A percentile compares a stretch with the other conserved stretches of the same genome.
These are phyloP conservation scores for Pelodytes ibericus DNA, from an alignment of 2,797 vertebrate genomes.

Conservation along the genomic window DNA sequence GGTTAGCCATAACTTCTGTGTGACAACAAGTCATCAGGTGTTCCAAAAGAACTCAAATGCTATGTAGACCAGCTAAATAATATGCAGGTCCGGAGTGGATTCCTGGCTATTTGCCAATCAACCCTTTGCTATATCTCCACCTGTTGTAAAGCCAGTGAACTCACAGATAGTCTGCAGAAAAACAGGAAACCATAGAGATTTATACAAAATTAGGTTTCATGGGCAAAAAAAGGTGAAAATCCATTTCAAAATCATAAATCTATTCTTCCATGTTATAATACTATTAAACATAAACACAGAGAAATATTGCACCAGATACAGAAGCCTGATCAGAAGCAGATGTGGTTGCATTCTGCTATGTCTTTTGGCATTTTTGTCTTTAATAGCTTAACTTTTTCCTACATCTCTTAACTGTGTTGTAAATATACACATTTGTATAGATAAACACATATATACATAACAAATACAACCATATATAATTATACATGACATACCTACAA, in stretches of 20 bases:
- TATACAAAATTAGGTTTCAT: conserved; percentile 34
- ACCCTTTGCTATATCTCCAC: not conserved
- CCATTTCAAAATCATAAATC: conserved; percentile 46
- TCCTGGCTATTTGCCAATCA: not conserved
- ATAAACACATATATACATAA: too few relatives aligned
- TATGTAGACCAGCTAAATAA: too few relatives aligned
- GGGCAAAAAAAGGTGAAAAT: conserved; percentile 1
- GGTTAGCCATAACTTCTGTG: too few relatives aligned
- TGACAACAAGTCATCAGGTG: too few relatives aligned
- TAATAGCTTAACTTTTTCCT: not conserved
- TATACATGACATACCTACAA: too few relatives aligned
- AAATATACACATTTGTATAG: too few relatives aligned
- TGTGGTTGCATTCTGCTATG: conserved; percentile 28
- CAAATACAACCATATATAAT: too few relatives aligned
- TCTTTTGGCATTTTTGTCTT: conserved; percentile 30
- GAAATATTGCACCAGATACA: conserved; percentile 18
- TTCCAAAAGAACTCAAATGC: too few relatives aligned
- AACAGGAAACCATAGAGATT: conserved; percentile 28
- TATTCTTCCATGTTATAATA: conserved; percentile 22
- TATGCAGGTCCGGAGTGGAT: not conserved
- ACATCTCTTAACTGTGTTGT: conserved; percentile 10
- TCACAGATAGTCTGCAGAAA: conserved; percentile 34
- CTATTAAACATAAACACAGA: conserved; percentile 23
- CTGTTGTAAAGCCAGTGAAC: conserved; percentile 32
- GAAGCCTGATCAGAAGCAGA: conserved; percentile 30